phyloP scores from a whole-genome alignment of 2,113 vertebrate genomes.

The Danionella cerebrum region DNA sequence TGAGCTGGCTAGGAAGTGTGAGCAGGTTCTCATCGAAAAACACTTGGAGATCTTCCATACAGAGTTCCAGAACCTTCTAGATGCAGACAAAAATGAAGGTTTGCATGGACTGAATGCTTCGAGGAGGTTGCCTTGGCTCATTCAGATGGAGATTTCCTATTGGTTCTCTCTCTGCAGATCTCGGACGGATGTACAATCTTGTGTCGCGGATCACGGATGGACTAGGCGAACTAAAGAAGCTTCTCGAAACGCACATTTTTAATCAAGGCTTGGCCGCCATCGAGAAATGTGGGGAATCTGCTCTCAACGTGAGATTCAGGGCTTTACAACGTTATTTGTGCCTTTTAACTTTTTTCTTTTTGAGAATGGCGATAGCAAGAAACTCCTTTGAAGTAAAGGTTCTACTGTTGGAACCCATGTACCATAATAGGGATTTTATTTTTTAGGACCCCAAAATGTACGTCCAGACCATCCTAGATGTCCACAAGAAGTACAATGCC shows the following conservation, averaged over 20 bases:
- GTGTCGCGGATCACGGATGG: constrained; percentile 97
- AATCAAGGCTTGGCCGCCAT: constrained; percentile 98
- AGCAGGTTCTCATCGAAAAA: constrained; percentile 98
- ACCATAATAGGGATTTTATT: no score
- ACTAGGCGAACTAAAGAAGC: constrained; percentile 93
- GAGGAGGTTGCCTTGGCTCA: not conserved
- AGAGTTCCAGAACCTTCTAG: constrained; percentile 94
- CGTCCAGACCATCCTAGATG: constrained; percentile 95
- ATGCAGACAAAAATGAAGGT: constrained; percentile 99
- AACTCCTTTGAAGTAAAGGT: no score
- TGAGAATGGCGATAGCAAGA: not conserved
- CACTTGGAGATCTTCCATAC: constrained; percentile 98
- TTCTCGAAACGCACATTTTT: constrained; percentile 96
- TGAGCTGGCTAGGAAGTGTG: constrained; percentile 91
- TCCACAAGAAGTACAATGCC: constrained; percentile 97
- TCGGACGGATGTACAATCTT: constrained; percentile 98
- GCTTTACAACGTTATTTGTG: not conserved
- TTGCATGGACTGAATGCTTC: not conserved
- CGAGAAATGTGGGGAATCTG: constrained; percentile 97
- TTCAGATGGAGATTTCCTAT: not conserved
- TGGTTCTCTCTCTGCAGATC: constrained; percentile 59
- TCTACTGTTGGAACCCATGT: no score
- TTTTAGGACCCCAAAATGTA: constrained; percentile 98
- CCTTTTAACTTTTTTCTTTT: not conserved
- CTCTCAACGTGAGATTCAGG: constrained; percentile 81